Percentiles rank a stretch among this genome's conserved stretches.
phyloP scores from a whole-genome alignment of 2,113 vertebrate species.

The Pionites leucogaster region DNA sequence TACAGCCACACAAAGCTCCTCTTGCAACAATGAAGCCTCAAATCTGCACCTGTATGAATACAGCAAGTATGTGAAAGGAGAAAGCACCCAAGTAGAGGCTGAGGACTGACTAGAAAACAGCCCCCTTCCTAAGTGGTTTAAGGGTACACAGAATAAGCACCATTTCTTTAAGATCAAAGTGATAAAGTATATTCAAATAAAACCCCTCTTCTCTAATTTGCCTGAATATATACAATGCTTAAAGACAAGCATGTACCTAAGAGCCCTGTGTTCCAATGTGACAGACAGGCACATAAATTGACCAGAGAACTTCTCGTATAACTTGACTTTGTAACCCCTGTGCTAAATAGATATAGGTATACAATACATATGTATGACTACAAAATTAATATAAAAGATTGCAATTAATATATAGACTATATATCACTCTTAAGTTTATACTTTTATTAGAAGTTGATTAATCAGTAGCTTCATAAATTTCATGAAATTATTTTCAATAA shows the following conservation, averaged over 20 bases:
- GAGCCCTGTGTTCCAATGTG: background rate
- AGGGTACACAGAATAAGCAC: background rate
- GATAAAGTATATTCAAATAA: background rate
- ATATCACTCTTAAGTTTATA: background rate
- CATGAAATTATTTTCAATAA: background rate
- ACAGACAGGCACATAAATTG: slow-evolving; percentile 1
- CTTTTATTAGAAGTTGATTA: background rate
- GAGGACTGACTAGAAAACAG: background rate
- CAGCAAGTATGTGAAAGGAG: background rate
- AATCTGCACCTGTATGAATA: background rate
- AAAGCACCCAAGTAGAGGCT: background rate
- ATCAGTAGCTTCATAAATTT: background rate
- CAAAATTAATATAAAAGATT: background rate
- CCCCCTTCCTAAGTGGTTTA: background rate
- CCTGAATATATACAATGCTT: background rate
- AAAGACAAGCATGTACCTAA: background rate
- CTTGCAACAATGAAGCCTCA: background rate
- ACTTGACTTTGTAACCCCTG: background rate
- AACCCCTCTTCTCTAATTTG: background rate
- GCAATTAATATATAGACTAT: background rate
- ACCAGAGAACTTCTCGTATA: background rate
- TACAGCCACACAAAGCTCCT: background rate
- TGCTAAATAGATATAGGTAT: background rate
- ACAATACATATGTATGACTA: background rate
- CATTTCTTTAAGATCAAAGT: background rate